Base-by-base conservation (phyloP, 2,113 vertebrate species). In the Mus spicilegus region DNA sequence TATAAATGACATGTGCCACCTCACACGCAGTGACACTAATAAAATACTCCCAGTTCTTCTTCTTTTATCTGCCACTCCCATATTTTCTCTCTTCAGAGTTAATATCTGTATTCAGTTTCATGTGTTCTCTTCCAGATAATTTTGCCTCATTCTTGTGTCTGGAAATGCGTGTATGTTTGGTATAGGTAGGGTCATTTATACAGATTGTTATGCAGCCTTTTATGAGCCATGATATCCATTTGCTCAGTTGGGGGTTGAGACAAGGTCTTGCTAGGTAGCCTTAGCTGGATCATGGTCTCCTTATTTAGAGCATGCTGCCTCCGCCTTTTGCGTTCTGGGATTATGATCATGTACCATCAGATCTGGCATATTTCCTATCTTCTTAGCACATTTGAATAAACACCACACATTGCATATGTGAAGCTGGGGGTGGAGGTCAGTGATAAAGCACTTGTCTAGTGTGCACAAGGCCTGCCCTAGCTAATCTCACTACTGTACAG, bases 191-290 rank as follows among this genome's bases (percentile, higher is more conserved):
- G 76, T 86, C 89, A 87, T 49, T 70, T 19, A 87, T 51, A 73
- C 33, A 92, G 65, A 69, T 20, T 93, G n/a, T 73, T 89, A 49
- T 63, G 10, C 17, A 95, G 87, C 5, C 95, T 82, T 89, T 89
- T 63, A 92, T 65, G 39, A 94, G 39, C 69, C 92, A 2, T 92
- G 69, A 73, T 26, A 56, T 13, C 30, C 65, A 82, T 17, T 85
- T 85, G 82, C 17, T 46, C 46, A 1, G n/a, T 33, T 58, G 36
- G 54, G 10, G 20, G 14, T 33, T 67, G 39, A 69, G 28, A 49
- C 39, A 65, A 63, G 7, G 26, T 5, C 42, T 85, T 30, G n/a
- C 58, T 46, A 11, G 5, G 39, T 46, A 49, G 42, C 28, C 42
- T 42, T 86, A 49, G 39, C 61, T 36, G 28, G 42, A 42, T 42